phyloP scores from a whole-genome alignment of 2,888 invertebrate species.

The Eremobia ochroleuca region DNA sequence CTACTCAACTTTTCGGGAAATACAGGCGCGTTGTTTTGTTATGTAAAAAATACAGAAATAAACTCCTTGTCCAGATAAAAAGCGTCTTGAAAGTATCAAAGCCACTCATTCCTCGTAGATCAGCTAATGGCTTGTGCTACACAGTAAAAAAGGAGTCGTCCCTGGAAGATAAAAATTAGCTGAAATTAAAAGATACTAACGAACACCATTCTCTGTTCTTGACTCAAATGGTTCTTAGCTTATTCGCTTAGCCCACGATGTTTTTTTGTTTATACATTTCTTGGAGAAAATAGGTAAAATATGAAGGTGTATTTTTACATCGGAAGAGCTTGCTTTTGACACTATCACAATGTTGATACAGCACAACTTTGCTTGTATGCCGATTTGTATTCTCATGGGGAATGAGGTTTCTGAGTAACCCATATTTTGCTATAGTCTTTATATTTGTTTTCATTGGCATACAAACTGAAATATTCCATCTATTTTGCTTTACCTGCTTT shows the following conservation, averaged over 20 bases:
- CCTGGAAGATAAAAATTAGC: slow-evolving; percentile 90
- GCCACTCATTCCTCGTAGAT: slow-evolving; percentile 54
- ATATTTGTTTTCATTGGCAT: not conserved
- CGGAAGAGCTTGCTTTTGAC: not conserved
- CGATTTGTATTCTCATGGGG: too few species aligned
- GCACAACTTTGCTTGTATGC: not conserved
- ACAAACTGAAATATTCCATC: not conserved
- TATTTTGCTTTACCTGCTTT: not conserved
- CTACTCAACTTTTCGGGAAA: not conserved
- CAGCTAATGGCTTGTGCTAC: slow-evolving; percentile 87
- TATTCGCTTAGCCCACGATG: slow-evolving; percentile 55
- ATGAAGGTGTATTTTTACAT: not conserved
- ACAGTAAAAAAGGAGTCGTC: slow-evolving; percentile 86
- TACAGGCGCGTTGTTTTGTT: not conserved
- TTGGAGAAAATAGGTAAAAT: not conserved
- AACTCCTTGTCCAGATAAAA: not conserved
- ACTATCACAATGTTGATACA: not conserved
- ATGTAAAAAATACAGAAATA: not conserved
- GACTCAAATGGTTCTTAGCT: slow-evolving; percentile 66
- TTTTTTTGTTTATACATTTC: slow-evolving; percentile 48
- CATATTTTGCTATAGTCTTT: not conserved
- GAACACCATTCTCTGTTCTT: slow-evolving; percentile 85
- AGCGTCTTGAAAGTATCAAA: slow-evolving; percentile 76
- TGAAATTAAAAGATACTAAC: slow-evolving; percentile 91
- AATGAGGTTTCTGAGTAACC: not conserved